Evolutionary conservation across 2,797 vertebrate species (phyloP).

Genomic region (Sebastes minor): DNA sequence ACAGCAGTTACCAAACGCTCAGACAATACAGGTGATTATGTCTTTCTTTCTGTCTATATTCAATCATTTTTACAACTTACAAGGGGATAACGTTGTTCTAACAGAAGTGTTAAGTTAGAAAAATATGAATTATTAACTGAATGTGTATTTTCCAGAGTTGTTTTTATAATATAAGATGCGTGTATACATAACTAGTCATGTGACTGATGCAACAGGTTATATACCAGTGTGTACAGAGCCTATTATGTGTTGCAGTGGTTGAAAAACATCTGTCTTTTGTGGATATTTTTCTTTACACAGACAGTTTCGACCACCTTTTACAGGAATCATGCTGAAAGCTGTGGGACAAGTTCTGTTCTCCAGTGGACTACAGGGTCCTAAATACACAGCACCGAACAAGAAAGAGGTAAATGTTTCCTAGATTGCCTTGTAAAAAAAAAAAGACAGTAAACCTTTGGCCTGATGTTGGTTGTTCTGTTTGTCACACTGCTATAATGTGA

Average conservation of each 20-base stretch:
- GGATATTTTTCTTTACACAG: neutral
- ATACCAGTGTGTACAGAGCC: neutral
- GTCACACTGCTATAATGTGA: neutral
- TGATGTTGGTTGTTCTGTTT: neutral
- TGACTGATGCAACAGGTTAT: neutral
- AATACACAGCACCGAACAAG: conserved; percentile 71
- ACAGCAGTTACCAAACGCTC: neutral
- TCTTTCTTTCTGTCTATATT: neutral
- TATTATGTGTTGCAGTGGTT: neutral
- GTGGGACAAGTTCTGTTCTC: conserved; percentile 77
- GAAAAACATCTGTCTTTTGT: neutral
- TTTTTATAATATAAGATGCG: neutral
- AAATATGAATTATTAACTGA: neutral
- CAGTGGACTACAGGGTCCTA: conserved; percentile 68
- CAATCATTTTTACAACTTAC: neutral
- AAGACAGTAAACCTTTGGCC: conserved; percentile 12
- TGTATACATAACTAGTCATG: neutral
- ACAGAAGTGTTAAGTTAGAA: neutral
- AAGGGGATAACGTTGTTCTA: neutral
- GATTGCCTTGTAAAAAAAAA: neutral
- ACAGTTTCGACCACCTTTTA: neutral
- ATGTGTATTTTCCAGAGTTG: neutral
- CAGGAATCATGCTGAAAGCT: conserved; percentile 75
- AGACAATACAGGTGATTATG: conserved; percentile 1
- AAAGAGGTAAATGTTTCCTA: conserved; percentile 63